A percentile compares a stretch with the other conserved stretches of the same genome.
phyloP scores from a whole-genome alignment of 2,113 vertebrate species.

The Burhinus oedicnemus region DNA sequence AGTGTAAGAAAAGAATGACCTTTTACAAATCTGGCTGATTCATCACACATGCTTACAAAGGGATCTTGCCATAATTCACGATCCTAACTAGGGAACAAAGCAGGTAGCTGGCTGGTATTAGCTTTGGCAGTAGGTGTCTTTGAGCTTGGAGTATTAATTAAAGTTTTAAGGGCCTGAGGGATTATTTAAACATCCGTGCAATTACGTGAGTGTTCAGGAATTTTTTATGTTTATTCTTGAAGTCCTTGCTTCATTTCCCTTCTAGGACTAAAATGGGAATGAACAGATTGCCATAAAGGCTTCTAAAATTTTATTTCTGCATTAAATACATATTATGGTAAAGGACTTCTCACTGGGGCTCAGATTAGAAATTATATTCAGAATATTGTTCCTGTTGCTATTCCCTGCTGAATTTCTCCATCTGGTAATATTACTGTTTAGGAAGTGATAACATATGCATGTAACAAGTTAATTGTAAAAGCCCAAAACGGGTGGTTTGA shows the following conservation, averaged over 20 bases:
- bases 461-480: conserved; percentile 37
- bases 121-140: neutral
- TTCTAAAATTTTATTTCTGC: neutral
- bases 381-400: neutral
- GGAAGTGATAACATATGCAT: conserved; percentile 34
- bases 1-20: neutral
- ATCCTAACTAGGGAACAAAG: neutral
- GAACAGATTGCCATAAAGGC: neutral
- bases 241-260: neutral
- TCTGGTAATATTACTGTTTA: neutral
- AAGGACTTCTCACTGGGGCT: neutral
- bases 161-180: neutral
- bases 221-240: conserved; percentile 14
- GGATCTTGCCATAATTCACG: neutral
- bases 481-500: neutral
- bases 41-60: neutral
- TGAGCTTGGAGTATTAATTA: neutral
- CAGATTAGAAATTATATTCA: neutral
- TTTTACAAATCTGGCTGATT: neutral
- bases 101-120: neutral
- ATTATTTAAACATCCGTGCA: neutral
- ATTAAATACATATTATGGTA: neutral
- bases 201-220: conserved; percentile 11
- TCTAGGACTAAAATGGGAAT: neutral
- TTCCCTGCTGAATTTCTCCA: conserved; percentile 17